Evolutionary conservation across 2,113 vertebrate genomes (phyloP).

Genomic region (Glareola pratincola): DNA sequence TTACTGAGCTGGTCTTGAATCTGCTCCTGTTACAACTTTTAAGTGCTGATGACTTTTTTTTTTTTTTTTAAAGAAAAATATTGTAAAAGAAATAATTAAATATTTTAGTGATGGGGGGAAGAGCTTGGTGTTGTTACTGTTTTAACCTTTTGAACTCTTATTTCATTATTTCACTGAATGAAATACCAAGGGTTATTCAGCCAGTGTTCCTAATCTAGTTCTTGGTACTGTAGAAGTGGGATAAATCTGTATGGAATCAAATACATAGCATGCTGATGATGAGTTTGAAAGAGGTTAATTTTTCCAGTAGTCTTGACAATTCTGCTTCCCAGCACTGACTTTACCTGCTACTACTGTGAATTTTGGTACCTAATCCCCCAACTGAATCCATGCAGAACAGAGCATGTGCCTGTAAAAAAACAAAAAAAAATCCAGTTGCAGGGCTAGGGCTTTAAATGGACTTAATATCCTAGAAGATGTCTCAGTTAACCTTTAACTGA

Average conservation of each 20-base stretch:
- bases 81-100: conserved; percentile 32
- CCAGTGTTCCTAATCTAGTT: background rate
- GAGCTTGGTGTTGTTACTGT: conserved; percentile 26
- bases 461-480: background rate
- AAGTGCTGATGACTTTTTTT: conserved; percentile 49
- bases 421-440: background rate
- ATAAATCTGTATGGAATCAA: conserved; percentile 1
- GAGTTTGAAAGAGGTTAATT: conserved; percentile 5
- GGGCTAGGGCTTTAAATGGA: conserved; percentile 19
- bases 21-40: conserved; percentile 43
- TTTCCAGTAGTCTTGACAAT: conserved; percentile 30
- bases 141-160: conserved; percentile 16
- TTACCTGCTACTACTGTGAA: conserved; percentile 75
- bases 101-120: conserved; percentile 16
- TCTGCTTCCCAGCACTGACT: conserved; percentile 54
- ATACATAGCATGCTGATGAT: conserved; percentile 30
- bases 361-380: conserved; percentile 44
- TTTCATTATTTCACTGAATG: background rate
- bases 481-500: conserved; percentile 37
- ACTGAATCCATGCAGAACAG: conserved; percentile 19
- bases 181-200: background rate
- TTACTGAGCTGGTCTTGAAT: conserved; percentile 61
- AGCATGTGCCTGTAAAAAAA: conserved; percentile 24
- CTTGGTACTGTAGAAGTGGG: conserved; percentile 34
- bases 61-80: conserved; percentile 33